Conservation (phyloP, 2,888 invertebrate genomes). For the Eupeodes latifasciatus region DNA sequence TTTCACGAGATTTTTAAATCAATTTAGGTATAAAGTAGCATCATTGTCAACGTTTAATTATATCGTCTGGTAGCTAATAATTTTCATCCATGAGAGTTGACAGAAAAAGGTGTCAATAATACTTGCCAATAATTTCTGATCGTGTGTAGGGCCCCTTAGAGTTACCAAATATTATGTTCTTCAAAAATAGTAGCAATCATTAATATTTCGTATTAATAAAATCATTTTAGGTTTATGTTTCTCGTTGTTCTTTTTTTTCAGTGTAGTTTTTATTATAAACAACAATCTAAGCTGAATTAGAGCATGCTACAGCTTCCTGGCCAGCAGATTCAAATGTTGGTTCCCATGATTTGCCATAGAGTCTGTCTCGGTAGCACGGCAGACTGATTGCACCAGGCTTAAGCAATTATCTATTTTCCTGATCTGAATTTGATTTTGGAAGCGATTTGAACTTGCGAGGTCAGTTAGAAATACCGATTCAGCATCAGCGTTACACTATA, state of each 20-base stretch:
- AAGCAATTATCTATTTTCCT: conserved; percentile 63
- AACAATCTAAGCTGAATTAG: conserved; percentile 56
- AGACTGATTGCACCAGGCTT: conserved; percentile 64
- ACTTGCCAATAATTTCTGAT: too few relatives aligned
- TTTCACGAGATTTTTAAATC: too few relatives aligned
- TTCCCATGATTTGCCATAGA: conserved; percentile 65
- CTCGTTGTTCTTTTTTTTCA: neutral
- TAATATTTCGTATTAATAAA: too few relatives aligned
- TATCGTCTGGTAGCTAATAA: too few relatives aligned
- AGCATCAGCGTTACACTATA: neutral
- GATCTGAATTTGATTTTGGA: conserved; percentile 76
- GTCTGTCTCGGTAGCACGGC: conserved; percentile 62
- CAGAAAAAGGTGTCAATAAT: too few relatives aligned
- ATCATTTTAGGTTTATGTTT: too few relatives aligned
- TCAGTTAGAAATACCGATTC: conserved; percentile 49
- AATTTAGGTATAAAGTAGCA: too few relatives aligned
- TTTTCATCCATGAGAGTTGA: too few relatives aligned
- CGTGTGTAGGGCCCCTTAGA: too few relatives aligned
- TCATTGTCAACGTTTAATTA: too few relatives aligned
- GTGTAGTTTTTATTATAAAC: neutral
- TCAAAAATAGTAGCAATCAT: too few relatives aligned
- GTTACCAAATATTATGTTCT: too few relatives aligned
- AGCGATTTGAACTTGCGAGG: conserved; percentile 73
- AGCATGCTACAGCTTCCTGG: conserved; percentile 63
- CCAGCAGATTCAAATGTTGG: conserved; percentile 65